Base-by-base conservation (phyloP, 1,140 invertebrate species). In the Eumaeus atala region DNA sequence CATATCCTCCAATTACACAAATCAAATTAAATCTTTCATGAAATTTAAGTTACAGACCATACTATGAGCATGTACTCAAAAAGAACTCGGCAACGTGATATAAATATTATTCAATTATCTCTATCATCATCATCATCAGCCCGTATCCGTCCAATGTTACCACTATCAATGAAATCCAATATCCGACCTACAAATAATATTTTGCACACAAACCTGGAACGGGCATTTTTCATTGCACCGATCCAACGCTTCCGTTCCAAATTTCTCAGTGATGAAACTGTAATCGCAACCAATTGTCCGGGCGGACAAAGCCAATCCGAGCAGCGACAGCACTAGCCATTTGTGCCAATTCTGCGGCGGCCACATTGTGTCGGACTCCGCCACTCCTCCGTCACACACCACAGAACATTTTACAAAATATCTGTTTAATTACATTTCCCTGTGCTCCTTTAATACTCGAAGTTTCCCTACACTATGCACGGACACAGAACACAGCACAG, bases 231-330 rank as follows among this genome's bases (percentile, higher is more conserved):
- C 81, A 74, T 77, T 82, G 75, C 83, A 86, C 64, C 81, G 74
- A 61, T 66, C 72, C 60, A 82, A 74, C 44, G 83, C 83, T 84
- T 87, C 83, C 83, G 83, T 67, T 84, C 83, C 81, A 79, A 84
- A 87, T 82, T 83, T 84, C 79, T 83, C 79, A 62, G 81, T 82
- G 80, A 81, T 83, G 81, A 79, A 76, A 74, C 76, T 80, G 67
- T 87, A 87, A 87, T 87, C 84, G 79, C 81, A 82, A 66, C 72
- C 84, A 87, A 87, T 84, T 87, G 81, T 77, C 63, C 72, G 75
- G 73, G 75, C 84, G 84, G 84, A 84, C 84, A 87, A 82, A 83
- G 81, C 84, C 81, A 87, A 84, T 84, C 81, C 84, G 72, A 84
- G 70, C 74, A 85, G 67, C 72, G 76, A 74, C 78, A 84, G 73